Conservation (phyloP, 2,113 vertebrate genomes). For the Phoxinus phoxinus region DNA sequence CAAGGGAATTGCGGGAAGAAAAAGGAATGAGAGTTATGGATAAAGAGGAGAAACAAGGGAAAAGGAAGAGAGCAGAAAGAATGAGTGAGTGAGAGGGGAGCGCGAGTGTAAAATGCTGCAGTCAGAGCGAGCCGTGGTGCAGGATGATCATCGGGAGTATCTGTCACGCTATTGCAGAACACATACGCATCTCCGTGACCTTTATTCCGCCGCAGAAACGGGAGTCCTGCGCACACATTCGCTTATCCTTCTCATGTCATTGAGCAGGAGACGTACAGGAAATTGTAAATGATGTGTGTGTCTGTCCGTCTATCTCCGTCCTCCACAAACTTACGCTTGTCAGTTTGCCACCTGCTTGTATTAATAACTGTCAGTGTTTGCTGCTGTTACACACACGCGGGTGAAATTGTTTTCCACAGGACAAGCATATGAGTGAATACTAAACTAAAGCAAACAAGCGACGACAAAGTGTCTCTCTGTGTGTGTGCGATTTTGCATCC, state of each 20-base stretch:
- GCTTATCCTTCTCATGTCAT: conserved; percentile 38
- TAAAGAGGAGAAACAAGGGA: not conserved
- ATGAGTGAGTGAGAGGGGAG: not conserved
- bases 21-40: not conserved
- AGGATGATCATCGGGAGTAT: conserved; percentile 56
- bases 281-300: conserved; percentile 23
- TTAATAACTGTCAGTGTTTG: conserved; percentile 44
- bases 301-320: conserved; percentile 11
- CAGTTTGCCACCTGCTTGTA: conserved; percentile 43
- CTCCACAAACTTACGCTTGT: conserved; percentile 34
- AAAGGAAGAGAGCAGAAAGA: not conserved
- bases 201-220: conserved; percentile 28
- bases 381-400: not conserved
- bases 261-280: conserved; percentile 34
- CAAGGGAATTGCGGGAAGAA: conserved; percentile 33
- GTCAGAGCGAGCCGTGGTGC: conserved; percentile 18
- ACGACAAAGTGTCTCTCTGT: not conserved
- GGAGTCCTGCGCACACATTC: not conserved
- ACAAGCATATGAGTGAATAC: not conserved
- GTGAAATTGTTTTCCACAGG: conserved; percentile 30
- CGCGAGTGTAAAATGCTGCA: conserved; percentile 18
- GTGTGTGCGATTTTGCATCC: not conserved
- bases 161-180: conserved; percentile 52
- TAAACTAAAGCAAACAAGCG: not conserved
- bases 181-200: conserved; percentile 43